Evolutionary conservation across 2,797 vertebrate genomes (phyloP), one percentile per base, ranked within the genome.

Genomic region (Crocidura indochinensis): DNA sequence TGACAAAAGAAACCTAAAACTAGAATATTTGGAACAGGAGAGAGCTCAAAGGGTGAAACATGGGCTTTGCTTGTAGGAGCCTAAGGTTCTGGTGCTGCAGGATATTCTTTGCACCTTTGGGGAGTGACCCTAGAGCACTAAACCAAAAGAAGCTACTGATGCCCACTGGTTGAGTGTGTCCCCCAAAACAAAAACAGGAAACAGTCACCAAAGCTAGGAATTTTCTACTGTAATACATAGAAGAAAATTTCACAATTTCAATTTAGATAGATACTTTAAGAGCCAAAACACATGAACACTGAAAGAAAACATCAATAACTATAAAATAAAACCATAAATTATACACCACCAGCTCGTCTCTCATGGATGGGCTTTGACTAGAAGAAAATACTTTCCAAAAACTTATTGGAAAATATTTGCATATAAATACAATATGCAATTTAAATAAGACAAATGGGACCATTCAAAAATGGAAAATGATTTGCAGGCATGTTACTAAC

Each of bases 331-430:
- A 49, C 4, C 19, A 71, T 62, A 26, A 60, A 27, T 12, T 73
- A 2, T 10, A 64, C 6, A 46, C 51, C 15, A 14, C 46, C 22
- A 31, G 22, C 8, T 51, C 5, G 5, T 75, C 31, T 49, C 38
- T 62, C 49, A 62, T 72, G 53, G 27, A 78, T 72, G 49, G 38
- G 17, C 8, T 10, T 17, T 67, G 19, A 17, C 47, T 56, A 10
- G 53, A 17, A 90, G 46, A 67, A 77, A 86, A 53, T 8, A 65
- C 7, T 83, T 86, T 76, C 47, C 11, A 73, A 82, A 27, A 87
- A 19, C 6, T 24, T 65, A 65, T 31, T 60, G 56, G 15, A 78
- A 77, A 49, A 26, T 87, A 49, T 15, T 77, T 77, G 15, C 15
- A 49, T 67, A 44, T 4, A 72, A 11, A 31, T 22, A 49, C 27